Conservation (phyloP, 2,888 invertebrate species). For the Drosophila emarginata region DNA sequence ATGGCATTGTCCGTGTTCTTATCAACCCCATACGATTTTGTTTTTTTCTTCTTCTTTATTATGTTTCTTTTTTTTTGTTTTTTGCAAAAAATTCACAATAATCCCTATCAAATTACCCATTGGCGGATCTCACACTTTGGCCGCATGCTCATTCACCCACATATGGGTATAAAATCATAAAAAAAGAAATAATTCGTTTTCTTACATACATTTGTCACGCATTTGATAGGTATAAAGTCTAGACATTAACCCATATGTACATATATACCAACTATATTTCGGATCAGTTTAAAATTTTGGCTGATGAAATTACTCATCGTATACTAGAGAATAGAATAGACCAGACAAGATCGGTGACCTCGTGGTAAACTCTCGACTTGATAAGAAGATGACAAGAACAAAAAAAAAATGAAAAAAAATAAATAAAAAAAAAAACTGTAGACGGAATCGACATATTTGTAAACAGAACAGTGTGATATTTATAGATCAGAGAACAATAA, state of each 20-base stretch:
- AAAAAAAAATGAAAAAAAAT: not conserved
- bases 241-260: not conserved
- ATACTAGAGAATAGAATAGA: constrained; percentile 24
- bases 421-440: not conserved
- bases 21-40: not conserved
- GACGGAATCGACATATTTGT: constrained; percentile 1
- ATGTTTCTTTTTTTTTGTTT: not conserved
- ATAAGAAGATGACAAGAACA: constrained; percentile 19
- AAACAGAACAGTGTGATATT: not conserved
- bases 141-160: not conserved
- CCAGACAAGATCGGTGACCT: constrained; percentile 43
- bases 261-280: not conserved
- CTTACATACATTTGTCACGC: not conserved
- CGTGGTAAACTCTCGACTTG: constrained; percentile 21
- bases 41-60: not conserved
- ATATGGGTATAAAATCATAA: not conserved
- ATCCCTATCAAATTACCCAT: not conserved
- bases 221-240: not conserved
- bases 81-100: not conserved
- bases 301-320: constrained; percentile 41
- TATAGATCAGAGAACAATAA: not conserved
- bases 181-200: not conserved
- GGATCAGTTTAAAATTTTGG: constrained; percentile 1
- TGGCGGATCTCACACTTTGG: not conserved
- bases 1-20: not conserved